These are phyloP conservation scores for Strix aluco DNA, from an alignment of 2,113 vertebrate genomes.

Conservation along the genomic window DNA sequence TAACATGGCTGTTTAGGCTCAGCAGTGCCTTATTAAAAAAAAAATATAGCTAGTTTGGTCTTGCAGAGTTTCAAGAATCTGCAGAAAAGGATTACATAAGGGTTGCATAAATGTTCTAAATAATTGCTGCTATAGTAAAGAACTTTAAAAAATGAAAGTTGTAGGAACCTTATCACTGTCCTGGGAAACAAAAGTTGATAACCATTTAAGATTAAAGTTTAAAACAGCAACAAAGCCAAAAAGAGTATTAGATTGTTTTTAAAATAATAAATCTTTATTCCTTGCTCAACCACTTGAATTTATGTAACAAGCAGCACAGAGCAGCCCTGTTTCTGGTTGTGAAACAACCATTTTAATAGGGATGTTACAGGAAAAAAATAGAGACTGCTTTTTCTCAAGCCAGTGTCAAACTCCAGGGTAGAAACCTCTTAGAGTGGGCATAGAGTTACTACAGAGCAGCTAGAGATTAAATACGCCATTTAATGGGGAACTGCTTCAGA, in stretches of 20 bases:
- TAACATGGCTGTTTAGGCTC: not conserved
- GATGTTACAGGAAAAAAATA: not conserved
- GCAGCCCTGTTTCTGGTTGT: not conserved
- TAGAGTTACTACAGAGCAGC: not conserved
- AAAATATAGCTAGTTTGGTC: not conserved
- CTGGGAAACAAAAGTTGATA: not conserved
- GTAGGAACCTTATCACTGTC: not conserved
- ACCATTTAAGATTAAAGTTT: not conserved
- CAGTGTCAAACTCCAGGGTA: not conserved
- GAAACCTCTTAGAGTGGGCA: not conserved
- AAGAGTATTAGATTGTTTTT: not conserved
- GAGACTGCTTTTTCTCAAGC: not conserved
- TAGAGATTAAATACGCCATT: not conserved
- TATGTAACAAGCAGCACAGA: not conserved
- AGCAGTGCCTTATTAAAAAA: not conserved
- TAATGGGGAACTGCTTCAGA: not conserved
- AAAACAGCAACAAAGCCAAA: not conserved
- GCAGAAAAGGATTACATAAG: not conserved
- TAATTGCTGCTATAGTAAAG: not conserved
- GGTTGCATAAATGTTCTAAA: not conserved
- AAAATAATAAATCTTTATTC: not conserved
- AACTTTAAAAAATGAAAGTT: not conserved
- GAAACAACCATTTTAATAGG: not conserved
- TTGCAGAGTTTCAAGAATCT: not conserved
- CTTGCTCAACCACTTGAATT: not conserved